Conservation (phyloP, 2,113 vertebrate genomes). For the Neotragus moschatus region DNA sequence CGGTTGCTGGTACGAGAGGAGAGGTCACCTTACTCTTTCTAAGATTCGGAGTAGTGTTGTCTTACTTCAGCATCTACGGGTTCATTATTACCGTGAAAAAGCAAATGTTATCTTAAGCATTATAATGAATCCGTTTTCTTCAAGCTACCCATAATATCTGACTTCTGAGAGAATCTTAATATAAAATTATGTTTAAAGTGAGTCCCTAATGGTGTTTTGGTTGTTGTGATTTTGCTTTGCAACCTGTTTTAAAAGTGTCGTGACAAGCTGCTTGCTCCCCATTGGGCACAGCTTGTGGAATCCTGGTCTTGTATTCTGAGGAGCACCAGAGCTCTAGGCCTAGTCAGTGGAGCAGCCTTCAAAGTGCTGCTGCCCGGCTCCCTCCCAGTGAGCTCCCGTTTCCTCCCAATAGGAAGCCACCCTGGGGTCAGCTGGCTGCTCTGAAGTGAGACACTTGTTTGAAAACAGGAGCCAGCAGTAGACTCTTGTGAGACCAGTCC, state of each 20-base stretch:
- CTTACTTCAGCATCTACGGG: background rate
- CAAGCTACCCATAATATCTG: background rate
- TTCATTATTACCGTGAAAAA: background rate
- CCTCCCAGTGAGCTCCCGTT: background rate
- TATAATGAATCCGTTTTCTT: background rate
- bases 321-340: background rate
- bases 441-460: background rate
- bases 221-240: background rate
- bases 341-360: background rate
- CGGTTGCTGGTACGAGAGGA: background rate
- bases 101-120: fast-evolving
- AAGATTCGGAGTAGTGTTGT: background rate
- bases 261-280: background rate
- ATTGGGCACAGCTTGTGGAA: background rate
- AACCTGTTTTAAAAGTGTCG: background rate
- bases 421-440: background rate
- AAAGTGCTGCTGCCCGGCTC: fast-evolving
- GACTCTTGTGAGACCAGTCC: background rate
- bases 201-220: background rate
- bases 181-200: background rate
- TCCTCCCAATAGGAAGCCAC: background rate
- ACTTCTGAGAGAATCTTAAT: background rate
- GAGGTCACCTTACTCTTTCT: background rate
- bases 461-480: background rate
- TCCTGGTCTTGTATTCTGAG: background rate